Evolutionary conservation across 2,888 invertebrate species (phyloP).

Genomic region (Pterostichus niger): DNA sequence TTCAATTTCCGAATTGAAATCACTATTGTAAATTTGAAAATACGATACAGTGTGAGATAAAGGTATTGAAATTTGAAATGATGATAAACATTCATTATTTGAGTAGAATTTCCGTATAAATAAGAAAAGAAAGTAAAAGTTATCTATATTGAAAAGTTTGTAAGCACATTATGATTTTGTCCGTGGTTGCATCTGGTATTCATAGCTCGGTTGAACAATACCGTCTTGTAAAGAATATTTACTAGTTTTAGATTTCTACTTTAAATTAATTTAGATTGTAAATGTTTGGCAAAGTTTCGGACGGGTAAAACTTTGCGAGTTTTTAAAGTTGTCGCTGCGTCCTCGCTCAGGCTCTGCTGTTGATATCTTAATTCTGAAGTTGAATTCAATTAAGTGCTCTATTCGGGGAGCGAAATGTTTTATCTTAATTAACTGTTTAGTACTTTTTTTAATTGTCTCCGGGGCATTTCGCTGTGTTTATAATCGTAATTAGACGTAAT

Average conservation of each 20-base stretch:
- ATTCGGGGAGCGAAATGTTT: conserved; percentile 69
- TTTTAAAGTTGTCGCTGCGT: conserved; percentile 31
- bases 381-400: conserved; percentile 63
- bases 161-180: conserved; percentile 35
- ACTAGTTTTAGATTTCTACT: conserved; percentile 56
- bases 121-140: conserved; percentile 29
- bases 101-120: not conserved
- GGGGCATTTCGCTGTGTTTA: conserved; percentile 47
- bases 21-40: no score
- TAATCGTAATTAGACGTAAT: conserved; percentile 61
- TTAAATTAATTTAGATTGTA: conserved; percentile 61
- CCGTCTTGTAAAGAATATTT: conserved; percentile 34
- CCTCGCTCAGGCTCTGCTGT: conserved; percentile 5
- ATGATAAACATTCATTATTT: conserved; percentile 1
- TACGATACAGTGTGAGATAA: no score
- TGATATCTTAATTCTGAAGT: conserved; percentile 60
- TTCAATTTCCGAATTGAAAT: no score
- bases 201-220: conserved; percentile 21
- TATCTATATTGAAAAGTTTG: conserved; percentile 35
- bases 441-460: conserved; percentile 56
- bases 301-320: conserved; percentile 36
- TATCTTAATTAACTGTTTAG: conserved; percentile 71
- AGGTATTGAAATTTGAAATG: not conserved
- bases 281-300: conserved; percentile 53
- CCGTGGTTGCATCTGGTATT: conserved; percentile 21